These are phyloP conservation scores for Oxyteleia sp. DNA, from an alignment of 2,888 invertebrate species.

Conservation along the genomic window DNA sequence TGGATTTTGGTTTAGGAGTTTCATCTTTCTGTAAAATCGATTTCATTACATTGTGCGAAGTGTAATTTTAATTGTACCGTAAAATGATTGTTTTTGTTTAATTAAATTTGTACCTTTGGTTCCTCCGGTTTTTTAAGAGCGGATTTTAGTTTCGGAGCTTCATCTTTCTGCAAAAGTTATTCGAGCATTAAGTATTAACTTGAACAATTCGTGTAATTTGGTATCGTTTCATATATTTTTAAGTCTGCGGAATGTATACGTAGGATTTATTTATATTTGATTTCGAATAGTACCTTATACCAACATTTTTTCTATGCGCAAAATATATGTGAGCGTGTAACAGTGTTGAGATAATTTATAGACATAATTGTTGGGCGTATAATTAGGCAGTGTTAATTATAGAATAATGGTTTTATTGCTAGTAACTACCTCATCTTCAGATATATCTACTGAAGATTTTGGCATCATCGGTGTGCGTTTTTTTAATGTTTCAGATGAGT, in stretches of 20 bases:
- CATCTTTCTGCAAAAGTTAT: slow-evolving; percentile 33
- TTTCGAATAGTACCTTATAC: no score
- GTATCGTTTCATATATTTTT: neutral
- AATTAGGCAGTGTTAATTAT: neutral
- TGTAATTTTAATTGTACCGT: neutral
- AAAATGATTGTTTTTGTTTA: slow-evolving; percentile 13
- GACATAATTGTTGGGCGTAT: neutral
- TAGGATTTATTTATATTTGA: no score
- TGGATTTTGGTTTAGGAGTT: neutral
- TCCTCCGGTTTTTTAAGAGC: slow-evolving; percentile 20
- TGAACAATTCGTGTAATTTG: neutral
- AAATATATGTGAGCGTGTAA: no score
- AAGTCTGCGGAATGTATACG: no score
- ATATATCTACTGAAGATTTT: neutral
- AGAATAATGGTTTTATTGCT: neutral
- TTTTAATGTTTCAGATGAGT: no score
- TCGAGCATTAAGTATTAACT: neutral
- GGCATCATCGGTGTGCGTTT: neutral
- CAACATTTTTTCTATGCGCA: no score
- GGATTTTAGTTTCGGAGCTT: slow-evolving; percentile 28
- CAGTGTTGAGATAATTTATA: neutral
- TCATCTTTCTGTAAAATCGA: slow-evolving; percentile 30
- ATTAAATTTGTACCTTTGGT: slow-evolving; percentile 36
- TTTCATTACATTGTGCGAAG: no score
- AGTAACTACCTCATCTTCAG: neutral